Base-by-base conservation (phyloP, 1,140 invertebrate genomes). In the Neodiprion fabricii region DNA sequence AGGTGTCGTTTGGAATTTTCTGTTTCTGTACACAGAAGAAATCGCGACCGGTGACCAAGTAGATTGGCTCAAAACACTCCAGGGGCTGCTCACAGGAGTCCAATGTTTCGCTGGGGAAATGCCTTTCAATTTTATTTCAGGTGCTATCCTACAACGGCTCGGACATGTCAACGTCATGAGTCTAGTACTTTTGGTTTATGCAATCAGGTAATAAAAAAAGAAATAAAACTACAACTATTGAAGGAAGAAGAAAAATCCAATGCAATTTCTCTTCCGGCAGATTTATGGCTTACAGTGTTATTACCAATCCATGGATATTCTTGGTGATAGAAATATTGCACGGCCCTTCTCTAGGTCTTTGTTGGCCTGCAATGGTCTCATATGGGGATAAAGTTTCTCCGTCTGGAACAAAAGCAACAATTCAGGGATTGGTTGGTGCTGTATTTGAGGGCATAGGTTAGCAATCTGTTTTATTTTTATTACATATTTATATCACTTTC, bases 21-120 rank as follows among this genome's bases (percentile, higher is more conserved):
- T 97, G 1, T 95, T 96, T 79, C 95, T 94, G 92, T 91, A 95
- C 79, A 89, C 95, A 9, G 95, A 96, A 86, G 92, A 94, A 72
- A 84, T 96, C 67, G 91, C 91, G 0, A 82, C 79, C 47, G 77
- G 74, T 14, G 79, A 80, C 72, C 72, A 86, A 50, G 76, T 79
- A 74, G 75, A 85, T 1, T 92, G 91, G 85, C 90, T 95, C 9
- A 96, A 97, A 87, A 94, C 96, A 0, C 83, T 98, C 1, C 92
- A 98, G 85, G 97, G 96, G 1, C 79, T 94, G 1, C 65, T 88
- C 28, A 92, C 94, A 81, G 92, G 92, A 7, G 91, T 97, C 69
- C 95, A 97, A 83, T 95, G 94, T 78, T 94, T 97, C 79, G 87
- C 92, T 28, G 97, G 97, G n/a, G 96, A 98, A 87, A 85, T 97